phyloP scores from a whole-genome alignment of 92 coral and sea anemone species.

The Meandrina meandrites region DNA sequence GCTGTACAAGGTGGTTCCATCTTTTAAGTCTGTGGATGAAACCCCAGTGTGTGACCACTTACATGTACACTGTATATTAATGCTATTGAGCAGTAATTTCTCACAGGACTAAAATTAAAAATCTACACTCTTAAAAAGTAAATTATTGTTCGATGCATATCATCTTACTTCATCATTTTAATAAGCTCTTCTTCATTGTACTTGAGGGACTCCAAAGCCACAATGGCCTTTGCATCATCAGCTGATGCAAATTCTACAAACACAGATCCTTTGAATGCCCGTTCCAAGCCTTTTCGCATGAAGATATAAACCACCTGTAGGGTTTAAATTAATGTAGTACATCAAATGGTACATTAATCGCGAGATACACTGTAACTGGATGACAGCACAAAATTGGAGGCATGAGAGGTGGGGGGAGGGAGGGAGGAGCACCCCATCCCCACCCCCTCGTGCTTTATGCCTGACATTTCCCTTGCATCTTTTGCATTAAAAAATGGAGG shows the following conservation, averaged over 20 bases:
- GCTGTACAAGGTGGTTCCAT: neutral
- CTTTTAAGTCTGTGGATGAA: neutral
- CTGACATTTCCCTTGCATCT: no score
- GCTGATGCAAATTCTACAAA: constrained; percentile 84
- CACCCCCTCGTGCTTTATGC: no score
- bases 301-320: constrained; percentile 54
- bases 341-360: no score
- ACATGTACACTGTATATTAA: no score
- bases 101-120: no score
- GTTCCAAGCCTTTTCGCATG: constrained; percentile 68
- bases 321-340: no score
- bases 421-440: no score
- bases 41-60: neutral
- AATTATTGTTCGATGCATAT: neutral
- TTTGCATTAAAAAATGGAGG: no score
- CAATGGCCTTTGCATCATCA: constrained; percentile 78
- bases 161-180: constrained; percentile 76
- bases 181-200: constrained; percentile 80
- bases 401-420: no score
- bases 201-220: constrained; percentile 60
- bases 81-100: neutral
- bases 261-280: constrained; percentile 91
- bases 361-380: no score
- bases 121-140: neutral
- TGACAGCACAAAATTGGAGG: no score